These are phyloP conservation scores for Cololabis saira DNA, from an alignment of 2,113 vertebrate genomes.

Conservation along the genomic window DNA sequence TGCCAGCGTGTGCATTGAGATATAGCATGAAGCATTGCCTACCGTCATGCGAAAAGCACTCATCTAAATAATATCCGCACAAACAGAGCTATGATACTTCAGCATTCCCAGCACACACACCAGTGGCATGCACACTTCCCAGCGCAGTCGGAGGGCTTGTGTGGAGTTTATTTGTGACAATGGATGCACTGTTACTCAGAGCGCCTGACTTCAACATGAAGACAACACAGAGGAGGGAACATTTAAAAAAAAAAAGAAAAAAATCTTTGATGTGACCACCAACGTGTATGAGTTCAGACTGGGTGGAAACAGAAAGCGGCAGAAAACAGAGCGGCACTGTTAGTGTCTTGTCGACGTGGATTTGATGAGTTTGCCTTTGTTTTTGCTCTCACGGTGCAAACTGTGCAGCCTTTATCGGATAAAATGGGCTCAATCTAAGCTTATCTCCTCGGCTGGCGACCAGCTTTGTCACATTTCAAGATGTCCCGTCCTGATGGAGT, in stretches of 20 bases:
- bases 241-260: slow-evolving; percentile 1
- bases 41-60: slow-evolving; percentile 47
- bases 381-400: slow-evolving; percentile 68
- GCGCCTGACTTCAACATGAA: slow-evolving; percentile 47
- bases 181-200: slow-evolving; percentile 42
- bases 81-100: slow-evolving; percentile 40
- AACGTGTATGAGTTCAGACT: slow-evolving; percentile 32
- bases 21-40: slow-evolving; percentile 34
- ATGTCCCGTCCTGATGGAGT: slow-evolving; percentile 84
- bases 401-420: slow-evolving; percentile 72
- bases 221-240: slow-evolving; percentile 24
- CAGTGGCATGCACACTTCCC: slow-evolving; percentile 31
- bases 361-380: slow-evolving; percentile 78
- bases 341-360: slow-evolving; percentile 62
- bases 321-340: slow-evolving; percentile 46
- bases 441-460: slow-evolving; percentile 78
- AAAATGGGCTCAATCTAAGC: slow-evolving; percentile 77
- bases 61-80: slow-evolving; percentile 39
- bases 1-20: slow-evolving; percentile 49
- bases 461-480: slow-evolving; percentile 85
- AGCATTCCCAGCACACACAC: slow-evolving; percentile 29
- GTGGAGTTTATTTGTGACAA: slow-evolving; percentile 41
- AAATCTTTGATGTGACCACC: slow-evolving; percentile 48
- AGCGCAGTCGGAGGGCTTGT: slow-evolving; percentile 24
- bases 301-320: slow-evolving; percentile 23